Evolutionary conservation across 2,888 invertebrate genomes (phyloP), one percentile per base, ranked within the genome.

Genomic region (Platerodrilus igneus): DNA sequence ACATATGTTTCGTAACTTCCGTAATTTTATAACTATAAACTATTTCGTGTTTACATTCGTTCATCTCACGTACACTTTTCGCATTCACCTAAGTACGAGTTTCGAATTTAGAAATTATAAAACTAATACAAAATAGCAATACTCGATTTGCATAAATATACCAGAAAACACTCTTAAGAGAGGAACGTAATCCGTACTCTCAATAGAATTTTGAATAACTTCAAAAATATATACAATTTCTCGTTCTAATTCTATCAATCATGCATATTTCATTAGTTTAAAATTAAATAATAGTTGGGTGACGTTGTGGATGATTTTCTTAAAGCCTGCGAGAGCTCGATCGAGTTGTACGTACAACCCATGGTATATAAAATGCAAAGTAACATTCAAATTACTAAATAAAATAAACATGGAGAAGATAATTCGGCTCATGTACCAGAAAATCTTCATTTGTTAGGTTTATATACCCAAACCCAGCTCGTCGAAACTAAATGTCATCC

Each of bases 181-280:
- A 68, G 67, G 67, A 68, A 67, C 68, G 60, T 64, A 63, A 62
- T 63, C 67, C 67, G 67, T 65, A 68, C 66, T 67, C 66, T 65
- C 63, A 53, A 55, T 57, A 57, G 59, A 63, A 64, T 64, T 64
- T 63, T 59, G 60, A 62, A 57, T 56, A 59, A 60, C 55, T 52
- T 57, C 52, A 56, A 62, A 61, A 62, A 58, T 61, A 45, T 60
- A 60, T 62, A 62, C 60, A 61, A 51, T 56, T 55, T 55, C 51
- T 55, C 52, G 50, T 42, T 47, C 53, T 56, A 60, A 54, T 51
- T 55, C 57, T 62, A 62, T 55, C 57, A 60, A 52, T 58, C 58
- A 60, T 55, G 41, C 46, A 54, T 53, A 50, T 60, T 57, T 57
- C 55, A 52, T 55, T 50, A n/a, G n/a, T n/a, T n/a, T n/a, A n/a